Evolutionary conservation across 2,797 vertebrate species (phyloP), one percentile per base, ranked within the genome.

Genomic region (Hoplostethus atlanticus): DNA sequence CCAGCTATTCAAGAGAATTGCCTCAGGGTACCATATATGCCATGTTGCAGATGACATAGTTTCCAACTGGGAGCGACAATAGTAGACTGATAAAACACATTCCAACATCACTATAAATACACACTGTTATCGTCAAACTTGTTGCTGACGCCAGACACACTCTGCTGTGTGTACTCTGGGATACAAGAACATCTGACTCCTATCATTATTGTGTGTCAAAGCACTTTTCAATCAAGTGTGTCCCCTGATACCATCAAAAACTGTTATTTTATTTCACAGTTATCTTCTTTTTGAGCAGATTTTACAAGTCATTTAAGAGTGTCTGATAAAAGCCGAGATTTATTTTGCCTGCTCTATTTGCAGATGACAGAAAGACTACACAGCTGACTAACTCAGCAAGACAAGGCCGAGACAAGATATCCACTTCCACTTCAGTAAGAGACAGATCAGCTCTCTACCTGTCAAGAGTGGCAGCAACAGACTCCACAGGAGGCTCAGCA

Each of bases 401-500:
- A 65, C 93, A 75, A 91, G 80, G 77, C 86, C 85, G 53, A 84
- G 88, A 91, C 77, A 82, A 68, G 73, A 89, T 62, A 72, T 76
- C 84, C 55, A 59, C 84, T 73, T 87, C 88, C 1, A 84, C 78
- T 69, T 95, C 93, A 0, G 94, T 96, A 87, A 96, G 94, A 93
- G 93, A 95, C 84, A 92, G 93, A 90, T 96, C 94, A 2, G 91
- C 91, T 80, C 90, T 86, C 76, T 96, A 95, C 92, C 94, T 95
- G 73, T 94, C 92, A 36, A 92, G 86, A 89, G 80, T 94, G 91
- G 90, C 94, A 80, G 87, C 93, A 58, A 87, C 79, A 64, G 91
- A 93, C 87, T 68, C 68, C 59, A 31, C 88, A 73, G 38, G 86
- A 90, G 79, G 78, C 87, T 77, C 87, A 31, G 6, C 84, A 40